Base-by-base conservation (phyloP, 2,888 invertebrate species). In the Mythimna vitellina region DNA sequence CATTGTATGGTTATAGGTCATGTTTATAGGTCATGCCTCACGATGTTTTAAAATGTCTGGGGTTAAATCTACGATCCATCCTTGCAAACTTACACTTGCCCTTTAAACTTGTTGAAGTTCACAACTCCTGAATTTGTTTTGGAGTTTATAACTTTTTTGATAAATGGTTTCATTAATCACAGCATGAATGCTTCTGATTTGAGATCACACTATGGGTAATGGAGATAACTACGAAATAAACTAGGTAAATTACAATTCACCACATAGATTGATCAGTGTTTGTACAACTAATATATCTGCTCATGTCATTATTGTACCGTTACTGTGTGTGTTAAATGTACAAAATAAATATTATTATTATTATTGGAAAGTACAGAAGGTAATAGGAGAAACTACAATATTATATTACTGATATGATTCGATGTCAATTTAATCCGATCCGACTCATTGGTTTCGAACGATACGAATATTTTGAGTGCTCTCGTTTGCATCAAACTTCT, bases 371-470 rank as follows among this genome's bases (percentile, higher is more conserved):
- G 12, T 46, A 20, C 51, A 49, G 32, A 25, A 32, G 14, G 22
- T 42, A 49, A 53, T 32, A 42, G n/a, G 12, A 56, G 49, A 61
- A 56, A 42, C 8, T 14, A 35, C 49, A 32, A 25, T 54, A 62
- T 57, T 25, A 62, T n/a, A 49, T 81, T 57, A n/a, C 35, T 58
- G 49, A 32, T 35, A 46, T 38, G 7, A 61, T 49, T 42, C n/a
- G 20, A 53, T n/a, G 38, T 20, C 17, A 57, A 53, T 49, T 63
- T 29, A 46, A 58, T 75, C 22, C 38, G 53, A 63, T 58, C 6
- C 25, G 67, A 22, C 46, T 80, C 51, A 53, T 53, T 32, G 70
- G 22, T 63, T 63, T 62, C 32, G 1, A 46, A 75, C n/a, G 62
- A 42, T 42, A 61, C 46, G 22, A 42, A 57, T 62, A 54, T 51